Conservation (phyloP, 2,888 invertebrate genomes). For the Nephrotoma appendiculata region DNA sequence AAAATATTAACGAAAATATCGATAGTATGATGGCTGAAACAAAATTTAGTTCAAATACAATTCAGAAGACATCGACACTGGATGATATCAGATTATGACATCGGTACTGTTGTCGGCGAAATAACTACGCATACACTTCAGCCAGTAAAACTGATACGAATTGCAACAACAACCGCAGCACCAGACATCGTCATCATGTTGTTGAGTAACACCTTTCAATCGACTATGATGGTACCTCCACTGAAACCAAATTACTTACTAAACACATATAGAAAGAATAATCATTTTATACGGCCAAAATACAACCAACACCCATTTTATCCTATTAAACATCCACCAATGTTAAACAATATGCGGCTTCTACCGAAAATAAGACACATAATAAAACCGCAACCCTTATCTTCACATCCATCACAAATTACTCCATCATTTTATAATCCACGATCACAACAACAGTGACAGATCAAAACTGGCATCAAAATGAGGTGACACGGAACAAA, state of each 20-base stretch:
- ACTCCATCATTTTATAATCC: background rate
- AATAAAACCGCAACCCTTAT: background rate
- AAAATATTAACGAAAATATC: background rate
- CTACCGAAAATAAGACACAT: background rate
- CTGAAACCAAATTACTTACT: background rate
- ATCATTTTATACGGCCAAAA: background rate
- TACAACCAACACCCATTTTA: background rate
- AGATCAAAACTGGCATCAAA: background rate
- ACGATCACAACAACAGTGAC: background rate
- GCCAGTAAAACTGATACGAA: constrained; percentile 28
- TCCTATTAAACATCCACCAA: background rate
- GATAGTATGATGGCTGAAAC: background rate
- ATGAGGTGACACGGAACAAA: background rate
- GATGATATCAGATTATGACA: constrained; percentile 26
- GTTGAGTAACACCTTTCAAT: background rate
- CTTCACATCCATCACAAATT: background rate
- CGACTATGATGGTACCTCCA: background rate
- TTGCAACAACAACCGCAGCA: constrained; percentile 21
- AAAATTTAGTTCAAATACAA: background rate
- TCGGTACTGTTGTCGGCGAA: constrained; percentile 36
- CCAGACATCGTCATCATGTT: constrained; percentile 21
- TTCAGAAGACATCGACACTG: background rate
- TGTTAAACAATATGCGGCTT: background rate
- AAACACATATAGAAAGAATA: background rate
- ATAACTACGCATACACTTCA: constrained; percentile 33